phyloP scores from a whole-genome alignment of 2,888 invertebrate genomes.

The Mantis religiosa region DNA sequence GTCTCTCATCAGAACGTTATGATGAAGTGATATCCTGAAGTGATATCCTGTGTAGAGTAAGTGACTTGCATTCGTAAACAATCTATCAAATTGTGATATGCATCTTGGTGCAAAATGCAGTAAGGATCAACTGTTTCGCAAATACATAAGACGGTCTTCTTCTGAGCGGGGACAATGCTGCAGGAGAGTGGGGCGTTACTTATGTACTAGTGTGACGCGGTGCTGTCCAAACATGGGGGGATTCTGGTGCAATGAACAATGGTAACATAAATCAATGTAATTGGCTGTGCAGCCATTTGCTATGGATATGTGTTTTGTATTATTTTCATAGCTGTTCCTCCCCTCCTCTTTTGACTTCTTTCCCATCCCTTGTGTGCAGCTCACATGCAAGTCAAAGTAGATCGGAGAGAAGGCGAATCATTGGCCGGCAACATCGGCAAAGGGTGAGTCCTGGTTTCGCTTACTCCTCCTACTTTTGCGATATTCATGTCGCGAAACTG shows the following conservation, averaged over 20 bases:
- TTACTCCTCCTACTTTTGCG: slow-evolving; percentile 18
- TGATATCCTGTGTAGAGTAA: too few relatives aligned
- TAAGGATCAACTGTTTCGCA: not conserved
- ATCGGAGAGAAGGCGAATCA: slow-evolving; percentile 24
- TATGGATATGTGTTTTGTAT: slow-evolving; percentile 27
- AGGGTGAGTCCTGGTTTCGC: slow-evolving; percentile 6
- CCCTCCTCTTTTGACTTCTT: not conserved
- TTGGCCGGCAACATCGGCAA: slow-evolving; percentile 21
- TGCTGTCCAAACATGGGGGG: slow-evolving; percentile 52
- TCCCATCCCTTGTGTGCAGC: slow-evolving; percentile 12
- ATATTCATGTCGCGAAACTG: slow-evolving; percentile 1
- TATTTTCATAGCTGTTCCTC: not conserved
- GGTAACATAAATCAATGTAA: slow-evolving; percentile 91
- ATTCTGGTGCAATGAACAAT: slow-evolving; percentile 72
- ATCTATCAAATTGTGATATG: too few relatives aligned
- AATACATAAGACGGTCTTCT: not conserved
- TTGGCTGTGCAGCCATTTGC: slow-evolving; percentile 53
- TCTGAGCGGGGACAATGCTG: not conserved
- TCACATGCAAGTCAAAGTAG: slow-evolving; percentile 28
- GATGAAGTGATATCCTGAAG: too few relatives aligned
- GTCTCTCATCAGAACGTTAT: too few relatives aligned
- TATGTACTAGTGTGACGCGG: slow-evolving; percentile 14
- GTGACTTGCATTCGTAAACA: too few relatives aligned
- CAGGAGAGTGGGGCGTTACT: slow-evolving; percentile 25
- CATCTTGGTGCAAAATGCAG: too few relatives aligned